A percentile compares a stretch with the other conserved stretches of the same genome.
Evolutionary conservation across 2,888 invertebrate genomes (phyloP).

Genomic region (Drosophila ezoana): DNA sequence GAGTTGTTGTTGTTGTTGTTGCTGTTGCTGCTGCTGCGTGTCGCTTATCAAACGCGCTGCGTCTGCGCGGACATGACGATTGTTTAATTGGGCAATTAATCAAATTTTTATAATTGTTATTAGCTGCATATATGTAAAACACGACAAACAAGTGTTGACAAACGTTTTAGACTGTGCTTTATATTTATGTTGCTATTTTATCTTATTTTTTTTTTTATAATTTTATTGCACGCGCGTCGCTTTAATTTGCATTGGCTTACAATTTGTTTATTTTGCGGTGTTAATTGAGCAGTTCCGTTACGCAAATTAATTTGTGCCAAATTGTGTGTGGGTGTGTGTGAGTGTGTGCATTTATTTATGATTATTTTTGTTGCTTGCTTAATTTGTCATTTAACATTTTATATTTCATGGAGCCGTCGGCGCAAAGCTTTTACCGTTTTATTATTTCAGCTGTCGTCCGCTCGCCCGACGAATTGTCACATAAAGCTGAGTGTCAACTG

Average conservation of each 20-base stretch:
- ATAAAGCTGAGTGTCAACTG: slow-evolving; percentile 80
- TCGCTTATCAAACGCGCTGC: slow-evolving; percentile 31
- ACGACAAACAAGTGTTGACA: slow-evolving; percentile 19
- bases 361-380: slow-evolving; percentile 12
- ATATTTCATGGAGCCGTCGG: slow-evolving; percentile 52
- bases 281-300: slow-evolving; percentile 73
- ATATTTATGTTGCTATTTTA: slow-evolving; percentile 25
- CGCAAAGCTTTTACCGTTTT: slow-evolving; percentile 48
- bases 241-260: slow-evolving; percentile 18
- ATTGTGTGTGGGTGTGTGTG: slow-evolving; percentile 38
- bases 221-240: slow-evolving; percentile 57
- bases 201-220: slow-evolving; percentile 1
- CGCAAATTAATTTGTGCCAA: slow-evolving; percentile 74
- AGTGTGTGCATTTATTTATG: slow-evolving; percentile 13
- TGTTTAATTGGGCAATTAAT: slow-evolving; percentile 22
- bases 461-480: slow-evolving; percentile 76
- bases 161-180: slow-evolving; percentile 7
- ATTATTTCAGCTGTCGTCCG: slow-evolving; percentile 57
- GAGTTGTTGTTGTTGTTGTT: slow-evolving; percentile 55
- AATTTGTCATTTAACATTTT: slow-evolving; percentile 6
- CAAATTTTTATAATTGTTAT: slow-evolving; percentile 18
- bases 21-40: slow-evolving; percentile 22
- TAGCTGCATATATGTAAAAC: slow-evolving; percentile 13
- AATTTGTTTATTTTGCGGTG: slow-evolving; percentile 29
- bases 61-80: slow-evolving; percentile 43